These are phyloP conservation scores for Tupaia tana DNA, from an alignment of 2,113 vertebrate species.

Conservation along the genomic window DNA sequence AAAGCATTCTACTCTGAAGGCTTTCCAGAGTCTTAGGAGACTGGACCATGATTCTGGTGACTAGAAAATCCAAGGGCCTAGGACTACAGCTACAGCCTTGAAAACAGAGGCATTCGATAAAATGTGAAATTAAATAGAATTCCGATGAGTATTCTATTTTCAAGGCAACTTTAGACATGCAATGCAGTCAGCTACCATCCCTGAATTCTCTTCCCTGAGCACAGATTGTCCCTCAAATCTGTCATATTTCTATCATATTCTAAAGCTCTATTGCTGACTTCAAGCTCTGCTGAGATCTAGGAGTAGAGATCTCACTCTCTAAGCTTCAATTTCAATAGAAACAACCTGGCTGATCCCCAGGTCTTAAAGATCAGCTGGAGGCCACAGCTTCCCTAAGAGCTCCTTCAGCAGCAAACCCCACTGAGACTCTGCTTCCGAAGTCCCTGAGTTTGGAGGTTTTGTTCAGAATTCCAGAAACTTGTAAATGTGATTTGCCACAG, in stretches of 20 bases:
- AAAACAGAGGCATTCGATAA: conserved; percentile 19
- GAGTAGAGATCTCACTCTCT: not conserved
- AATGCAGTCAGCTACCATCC: not conserved
- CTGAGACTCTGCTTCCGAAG: not conserved
- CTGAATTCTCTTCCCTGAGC: conserved; percentile 1
- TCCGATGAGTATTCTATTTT: conserved; percentile 26
- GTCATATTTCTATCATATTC: not conserved
- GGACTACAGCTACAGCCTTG: not conserved
- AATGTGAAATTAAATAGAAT: conserved; percentile 29
- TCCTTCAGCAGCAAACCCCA: not conserved
- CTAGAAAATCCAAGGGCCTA: no score
- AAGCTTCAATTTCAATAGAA: not conserved
- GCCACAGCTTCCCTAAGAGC: not conserved
- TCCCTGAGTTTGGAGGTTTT: conserved; percentile 14
- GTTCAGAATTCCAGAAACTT: conserved; percentile 69
- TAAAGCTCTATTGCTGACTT: not conserved
- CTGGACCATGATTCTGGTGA: no score
- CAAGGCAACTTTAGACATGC: conserved; percentile 22
- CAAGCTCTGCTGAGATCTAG: not conserved
- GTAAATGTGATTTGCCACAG: conserved; percentile 81
- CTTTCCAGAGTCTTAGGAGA: no score
- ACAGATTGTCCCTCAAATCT: conserved; percentile 14
- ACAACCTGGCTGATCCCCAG: not conserved
- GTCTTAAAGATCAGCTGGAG: not conserved
- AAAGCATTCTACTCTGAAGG: not conserved